Percentiles rank a stretch among this genome's conserved stretches.
Conservation (phyloP, 2,797 vertebrate genomes). For the Pantherophis vulpinus region DNA sequence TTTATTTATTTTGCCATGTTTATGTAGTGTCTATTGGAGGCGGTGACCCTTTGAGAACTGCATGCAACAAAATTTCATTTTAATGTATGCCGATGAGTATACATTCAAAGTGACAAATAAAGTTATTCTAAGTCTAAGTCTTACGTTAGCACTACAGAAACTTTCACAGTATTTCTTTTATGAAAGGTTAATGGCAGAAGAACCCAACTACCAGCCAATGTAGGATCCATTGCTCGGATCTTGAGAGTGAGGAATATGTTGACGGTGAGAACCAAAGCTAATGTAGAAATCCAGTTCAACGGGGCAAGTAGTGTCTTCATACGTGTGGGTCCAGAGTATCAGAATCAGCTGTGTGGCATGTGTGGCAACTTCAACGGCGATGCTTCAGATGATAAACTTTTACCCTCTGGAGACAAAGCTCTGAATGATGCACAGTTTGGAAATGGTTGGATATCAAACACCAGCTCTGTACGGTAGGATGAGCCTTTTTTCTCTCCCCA, state of each 20-base stretch:
- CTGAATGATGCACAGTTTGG: conserved; percentile 18
- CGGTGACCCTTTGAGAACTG: too few species aligned
- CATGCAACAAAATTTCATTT: too few species aligned
- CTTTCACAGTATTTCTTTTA: background rate
- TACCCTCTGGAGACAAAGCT: conserved; percentile 42
- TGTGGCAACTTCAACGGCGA: conserved; percentile 68
- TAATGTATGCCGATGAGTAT: too few species aligned
- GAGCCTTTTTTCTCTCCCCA: too few species aligned
- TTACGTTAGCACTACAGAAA: background rate
- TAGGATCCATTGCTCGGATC: background rate
- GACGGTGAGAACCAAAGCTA: conserved; percentile 19
- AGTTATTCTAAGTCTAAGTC: too few species aligned
- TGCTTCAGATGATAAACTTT: conserved; percentile 61
- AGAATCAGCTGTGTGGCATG: conserved; percentile 59
- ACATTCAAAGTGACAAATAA: too few species aligned
- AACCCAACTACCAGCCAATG: background rate
- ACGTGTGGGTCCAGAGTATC: conserved; percentile 25
- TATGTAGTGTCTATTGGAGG: too few species aligned
- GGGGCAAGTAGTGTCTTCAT: conserved; percentile 59
- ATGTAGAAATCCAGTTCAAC: conserved; percentile 53
- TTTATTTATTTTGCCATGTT: too few species aligned
- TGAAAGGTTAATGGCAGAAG: conserved; percentile 1
- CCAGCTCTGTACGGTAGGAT: conserved; percentile 29
- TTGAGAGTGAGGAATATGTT: conserved; percentile 46
- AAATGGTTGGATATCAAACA: conserved; percentile 13